These are phyloP conservation scores for Dendrocincla tyrannina DNA, from an alignment of 2,797 vertebrate species.

Conservation along the genomic window DNA sequence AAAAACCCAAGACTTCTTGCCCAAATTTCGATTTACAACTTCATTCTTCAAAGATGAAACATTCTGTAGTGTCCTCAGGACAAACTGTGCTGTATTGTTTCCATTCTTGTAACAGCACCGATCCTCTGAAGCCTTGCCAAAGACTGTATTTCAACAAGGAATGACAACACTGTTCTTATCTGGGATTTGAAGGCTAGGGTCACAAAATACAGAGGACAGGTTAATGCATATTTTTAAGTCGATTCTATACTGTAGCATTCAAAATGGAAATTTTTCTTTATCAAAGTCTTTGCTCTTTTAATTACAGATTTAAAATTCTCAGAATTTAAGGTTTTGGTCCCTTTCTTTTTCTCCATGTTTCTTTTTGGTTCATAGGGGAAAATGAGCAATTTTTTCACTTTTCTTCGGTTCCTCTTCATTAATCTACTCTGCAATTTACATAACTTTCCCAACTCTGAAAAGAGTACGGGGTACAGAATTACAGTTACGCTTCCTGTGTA, in stretches of 20 bases:
- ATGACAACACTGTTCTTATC: neutral
- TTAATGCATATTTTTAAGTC: neutral
- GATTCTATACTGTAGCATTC: neutral
- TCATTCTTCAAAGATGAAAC: neutral
- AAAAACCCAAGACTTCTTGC: neutral
- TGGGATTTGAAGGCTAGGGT: neutral
- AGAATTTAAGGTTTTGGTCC: neutral
- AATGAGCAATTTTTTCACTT: conserved; percentile 5
- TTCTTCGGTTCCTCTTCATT: conserved; percentile 24
- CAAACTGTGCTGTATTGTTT: neutral
- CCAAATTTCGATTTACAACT: neutral
- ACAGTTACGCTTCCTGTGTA: neutral
- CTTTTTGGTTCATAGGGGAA: neutral
- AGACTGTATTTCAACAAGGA: neutral
- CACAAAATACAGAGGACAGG: neutral
- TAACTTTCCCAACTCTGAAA: neutral
- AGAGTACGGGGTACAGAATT: neutral
- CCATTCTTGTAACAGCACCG: neutral
- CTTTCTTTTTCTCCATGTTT: neutral
- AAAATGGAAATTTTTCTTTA: neutral
- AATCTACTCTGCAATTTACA: neutral
- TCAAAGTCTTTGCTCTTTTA: neutral
- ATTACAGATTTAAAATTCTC: neutral
- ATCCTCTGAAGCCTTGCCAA: conserved; percentile 24
- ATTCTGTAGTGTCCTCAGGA: neutral